phyloP scores from a whole-genome alignment of 2,888 invertebrate genomes.

The Phrixothrix hirtus region DNA sequence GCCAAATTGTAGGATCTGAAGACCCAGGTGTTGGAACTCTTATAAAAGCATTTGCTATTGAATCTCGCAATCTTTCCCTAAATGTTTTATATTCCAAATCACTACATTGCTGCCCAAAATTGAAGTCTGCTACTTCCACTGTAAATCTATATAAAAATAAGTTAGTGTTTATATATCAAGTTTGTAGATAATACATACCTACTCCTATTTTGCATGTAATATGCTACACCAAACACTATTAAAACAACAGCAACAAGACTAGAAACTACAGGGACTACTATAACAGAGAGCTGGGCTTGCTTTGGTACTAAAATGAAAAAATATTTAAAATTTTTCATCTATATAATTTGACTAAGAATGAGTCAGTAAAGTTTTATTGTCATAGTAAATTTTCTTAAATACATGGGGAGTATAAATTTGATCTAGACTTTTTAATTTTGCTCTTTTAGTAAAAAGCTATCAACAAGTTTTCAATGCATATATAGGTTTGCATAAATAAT shows the following conservation, averaged over 20 bases:
- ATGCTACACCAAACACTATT: conserved; percentile 85
- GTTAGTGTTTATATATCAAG: too few species aligned
- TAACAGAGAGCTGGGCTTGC: conserved; percentile 83
- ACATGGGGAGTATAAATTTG: too few species aligned
- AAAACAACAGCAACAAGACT: conserved; percentile 79
- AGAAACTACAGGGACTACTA: conserved; percentile 84
- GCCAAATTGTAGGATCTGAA: conserved; percentile 52
- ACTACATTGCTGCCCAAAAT: conserved; percentile 79
- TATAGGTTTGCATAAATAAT: too few species aligned
- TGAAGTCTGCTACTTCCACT: conserved; percentile 89
- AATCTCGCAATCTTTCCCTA: conserved; percentile 77
- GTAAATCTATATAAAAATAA: conserved; percentile 63
- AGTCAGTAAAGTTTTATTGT: too few species aligned
- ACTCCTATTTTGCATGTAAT: conserved; percentile 79
- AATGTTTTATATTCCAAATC: conserved; percentile 89
- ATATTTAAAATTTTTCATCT: conserved; percentile 2
- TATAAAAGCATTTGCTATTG: conserved; percentile 66
- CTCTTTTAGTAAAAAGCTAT: too few species aligned
- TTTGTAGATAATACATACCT: conserved; percentile 58
- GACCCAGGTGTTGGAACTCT: conserved; percentile 45
- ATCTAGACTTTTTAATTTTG: too few species aligned
- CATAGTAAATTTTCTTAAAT: too few species aligned
- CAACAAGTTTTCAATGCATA: too few species aligned
- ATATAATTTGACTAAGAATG: too few species aligned
- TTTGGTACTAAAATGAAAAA: conserved; percentile 64